Base-by-base conservation (phyloP, 2,888 invertebrate species). In the Pollenia labialis region DNA sequence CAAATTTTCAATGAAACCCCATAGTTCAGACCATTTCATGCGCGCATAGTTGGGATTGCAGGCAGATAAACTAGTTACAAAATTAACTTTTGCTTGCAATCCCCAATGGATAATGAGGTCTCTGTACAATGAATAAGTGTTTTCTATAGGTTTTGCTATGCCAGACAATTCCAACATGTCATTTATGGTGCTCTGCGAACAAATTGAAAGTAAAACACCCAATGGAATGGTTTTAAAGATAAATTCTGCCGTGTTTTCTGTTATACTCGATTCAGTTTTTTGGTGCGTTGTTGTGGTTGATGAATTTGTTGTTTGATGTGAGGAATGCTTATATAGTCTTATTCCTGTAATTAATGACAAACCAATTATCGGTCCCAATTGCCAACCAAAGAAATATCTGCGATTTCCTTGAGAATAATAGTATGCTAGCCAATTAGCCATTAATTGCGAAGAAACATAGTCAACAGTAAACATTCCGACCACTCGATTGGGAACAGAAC, bases 401-500 rank as follows among this genome's bases (percentile, higher is more conserved):
- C 90, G 91, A 81, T 93, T 93, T 76, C 91, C 91, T 84, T 91
- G 91, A 12, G 92, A 92, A 58, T 92, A 80, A 74, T 90, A 91
- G 79, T 91, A 93, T 8, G 93, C 91, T 16, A 93, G 48, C 8
- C 89, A 89, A 79, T 90, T 93, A 11, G 92, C 91, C 46, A 92
- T 81, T 16, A 93, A 83, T 69, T 93, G 93, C 0, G 93, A 92
- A n/a, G 91, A 85, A 9, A 92, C 89, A 86, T 92, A 93, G 85
- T 93, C 92, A 54, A 93, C 82, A 3, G 91, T 90, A 62, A 93
- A 92, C 14, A 90, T 79, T 76, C 90, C 92, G 32, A 91, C 90
- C 46, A 95, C 94, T 0, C 95, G 93, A 58, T 93, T 92, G 16
- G 90, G 89, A 23, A 95, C 94, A 0, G 95, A 93, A 56, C 93